Evolutionary conservation across 30 jellyfish, hydroid and myxozoan species (phyloP), one percentile per base, ranked within the genome.

Genomic region (Pelagia noctiluca): DNA sequence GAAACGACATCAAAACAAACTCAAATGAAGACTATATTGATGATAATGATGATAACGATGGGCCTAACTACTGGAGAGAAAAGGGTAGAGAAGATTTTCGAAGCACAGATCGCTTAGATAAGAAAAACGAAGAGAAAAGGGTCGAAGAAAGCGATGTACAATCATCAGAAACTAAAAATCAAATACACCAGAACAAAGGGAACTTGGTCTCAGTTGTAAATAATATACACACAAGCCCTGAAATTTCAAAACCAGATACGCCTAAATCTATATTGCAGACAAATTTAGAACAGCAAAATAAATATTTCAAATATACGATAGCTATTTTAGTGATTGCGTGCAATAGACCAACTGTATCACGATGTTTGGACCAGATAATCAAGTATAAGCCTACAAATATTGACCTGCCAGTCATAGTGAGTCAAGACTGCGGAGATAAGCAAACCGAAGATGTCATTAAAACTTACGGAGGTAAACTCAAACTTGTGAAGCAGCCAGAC

Each of bases 401-500:
- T 3, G 80, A 89, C 22, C 71, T 95, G 30, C 97, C 97, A 28
- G 87, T 95, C n/a, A 63, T 95, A 37, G 99, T 95, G 16, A 95
- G 99, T 50, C 99, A 95, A 75, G 99, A 95, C 63, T 95, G 99
- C 78, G 99, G 99, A 0, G 88, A 95, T 85, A 64, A 42, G 25
- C 83, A 91, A 46, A 95, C 99, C 13, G 96, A 93, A 38, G 76
- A 80, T 26, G 99, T 95, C 19, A 95, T 95, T 19, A 57, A 46
- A 69, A 78, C 97, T 3, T 95, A 95, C 75, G 99, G 99, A 22
- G 80, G 84, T 16, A 71, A 85, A 73, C 75, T 95, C 13, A 85
- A 42, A n/a, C 84, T 76, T 23, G 76, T 88, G 30, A 84, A 95
- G 81, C 99, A 95, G 69, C 99, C 99, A 4, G 96, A 83, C 50